A percentile compares a stretch with the other conserved stretches of the same genome.
Evolutionary conservation across 2,113 vertebrate species (phyloP).

Genomic region (Serinus canaria): DNA sequence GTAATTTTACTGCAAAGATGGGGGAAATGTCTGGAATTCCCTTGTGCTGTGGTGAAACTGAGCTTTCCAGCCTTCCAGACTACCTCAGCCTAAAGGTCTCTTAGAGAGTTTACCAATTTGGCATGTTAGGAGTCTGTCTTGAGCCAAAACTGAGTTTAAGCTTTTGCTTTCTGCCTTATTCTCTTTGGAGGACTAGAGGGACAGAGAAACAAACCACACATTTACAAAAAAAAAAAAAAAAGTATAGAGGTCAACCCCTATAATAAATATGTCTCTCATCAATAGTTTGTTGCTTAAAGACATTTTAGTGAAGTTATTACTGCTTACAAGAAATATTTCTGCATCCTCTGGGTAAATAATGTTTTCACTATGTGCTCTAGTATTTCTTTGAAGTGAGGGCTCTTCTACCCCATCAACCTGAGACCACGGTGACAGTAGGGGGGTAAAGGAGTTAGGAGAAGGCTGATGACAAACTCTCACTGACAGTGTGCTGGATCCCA

Average conservation of each 20-base stretch:
- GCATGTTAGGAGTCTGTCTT: background rate
- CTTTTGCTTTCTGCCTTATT: background rate
- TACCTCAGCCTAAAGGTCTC: background rate
- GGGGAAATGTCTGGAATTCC: background rate
- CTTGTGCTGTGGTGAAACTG: background rate
- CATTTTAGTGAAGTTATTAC: background rate
- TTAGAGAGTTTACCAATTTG: background rate
- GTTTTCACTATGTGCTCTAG: background rate
- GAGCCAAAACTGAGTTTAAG: background rate
- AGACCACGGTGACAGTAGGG: too few species aligned
- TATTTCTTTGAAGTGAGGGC: background rate
- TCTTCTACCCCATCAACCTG: background rate
- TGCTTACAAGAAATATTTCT: background rate
- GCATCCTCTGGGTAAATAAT: background rate
- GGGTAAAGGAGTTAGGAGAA: background rate
- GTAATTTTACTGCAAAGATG: background rate
- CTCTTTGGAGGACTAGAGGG: background rate
- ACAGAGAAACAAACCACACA: background rate
- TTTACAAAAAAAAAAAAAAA: background rate
- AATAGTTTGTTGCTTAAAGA: background rate
- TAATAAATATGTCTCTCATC: background rate
- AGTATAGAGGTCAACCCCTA: background rate
- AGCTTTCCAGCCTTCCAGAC: background rate
- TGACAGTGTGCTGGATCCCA: background rate
- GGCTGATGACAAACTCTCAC: background rate